Base-by-base conservation (phyloP, 2,888 invertebrate genomes). In the Stenodera caucasica region DNA sequence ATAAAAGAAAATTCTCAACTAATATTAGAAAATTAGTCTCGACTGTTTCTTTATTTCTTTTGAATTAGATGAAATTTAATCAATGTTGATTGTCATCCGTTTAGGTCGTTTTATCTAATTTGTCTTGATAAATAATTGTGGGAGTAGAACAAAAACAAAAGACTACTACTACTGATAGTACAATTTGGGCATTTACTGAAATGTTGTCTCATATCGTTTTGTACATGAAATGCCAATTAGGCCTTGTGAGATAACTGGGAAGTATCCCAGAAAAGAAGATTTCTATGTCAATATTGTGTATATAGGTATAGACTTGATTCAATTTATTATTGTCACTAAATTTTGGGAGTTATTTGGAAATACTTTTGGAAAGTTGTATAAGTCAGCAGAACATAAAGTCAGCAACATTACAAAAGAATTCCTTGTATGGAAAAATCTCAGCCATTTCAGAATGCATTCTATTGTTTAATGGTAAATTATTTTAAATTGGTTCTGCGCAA, bases 401-500 rank as follows among this genome's bases (percentile, higher is more conserved):
- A 3, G 7, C 35, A n/a, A 14, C 14, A n/a, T 14, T 14, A 32
- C 9, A 35, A 35, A 35, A 35, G 21, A 21, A 45, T 1, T 2
- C 45, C 45, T 18, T 45, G 15, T 45, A 45, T 12, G 12, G 45
- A 11, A 45, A 21, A 45, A 18, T 2, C 7, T 7, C 21, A 12
- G 11, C 45, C 2, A 45, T 45, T 45, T 18, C 4, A 8, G 21
- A 45, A 45, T 18, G 21, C 7, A 45, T 45, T 21, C 21, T 45
- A 45, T 45, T 45, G 45, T 45, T 45, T 45, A 21, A 45, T 21
- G 45, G 3, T 40, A 40, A 40, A 71, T 70, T 71, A 70, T 70
- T 70, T 70, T 70, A 70, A 72, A 72, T 70, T 70, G 69, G 70
- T 65, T 45, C 21, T 45, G 68, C 70, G 67, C 72, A 68, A 73